Conservation (phyloP, 2,888 invertebrate species). For the Ichneumon xanthorius region DNA sequence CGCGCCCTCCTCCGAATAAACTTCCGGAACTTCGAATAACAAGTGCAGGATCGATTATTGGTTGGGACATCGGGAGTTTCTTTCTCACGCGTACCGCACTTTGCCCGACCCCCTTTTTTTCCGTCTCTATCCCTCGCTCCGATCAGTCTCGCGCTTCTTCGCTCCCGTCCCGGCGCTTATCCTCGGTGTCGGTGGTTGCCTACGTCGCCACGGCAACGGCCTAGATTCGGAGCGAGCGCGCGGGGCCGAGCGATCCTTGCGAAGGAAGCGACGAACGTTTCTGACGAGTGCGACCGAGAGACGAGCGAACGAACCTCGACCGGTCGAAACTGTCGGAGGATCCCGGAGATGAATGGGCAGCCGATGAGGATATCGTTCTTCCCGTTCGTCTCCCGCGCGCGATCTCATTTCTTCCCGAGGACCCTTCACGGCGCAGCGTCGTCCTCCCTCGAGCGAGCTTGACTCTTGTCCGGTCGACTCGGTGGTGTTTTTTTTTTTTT, state of each 20-base stretch:
- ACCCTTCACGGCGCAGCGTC: constrained; percentile 4
- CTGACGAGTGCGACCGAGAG: constrained; percentile 34
- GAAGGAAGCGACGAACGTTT: constrained; percentile 41
- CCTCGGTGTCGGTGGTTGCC: constrained; percentile 71
- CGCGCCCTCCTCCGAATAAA: not conserved
- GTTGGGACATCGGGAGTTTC: constrained; percentile 32
- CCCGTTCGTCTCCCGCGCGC: constrained; percentile 6
- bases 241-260: constrained; percentile 48
- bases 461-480: constrained; percentile 18
- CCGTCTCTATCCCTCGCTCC: constrained; percentile 25
- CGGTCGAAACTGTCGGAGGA: constrained; percentile 9
- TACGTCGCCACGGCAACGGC: constrained; percentile 79
- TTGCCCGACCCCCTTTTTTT: constrained; percentile 8
- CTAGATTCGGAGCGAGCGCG: constrained; percentile 74
- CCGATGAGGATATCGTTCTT: constrained; percentile 21
- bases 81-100: constrained; percentile 45
- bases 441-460: constrained; percentile 30
- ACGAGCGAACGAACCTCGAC: constrained; percentile 28
- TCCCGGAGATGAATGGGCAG: constrained; percentile 23
- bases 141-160: constrained; percentile 38
- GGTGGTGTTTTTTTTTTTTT: not conserved
- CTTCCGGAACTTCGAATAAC: constrained; percentile 40
- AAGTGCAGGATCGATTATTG: constrained; percentile 58
- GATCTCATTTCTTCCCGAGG: constrained; percentile 1
- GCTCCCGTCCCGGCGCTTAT: constrained; percentile 62